A percentile compares a stretch with the other conserved stretches of the same genome.
phyloP scores from a whole-genome alignment of 2,797 vertebrate genomes.

The Urocyon cinereoargenteus region DNA sequence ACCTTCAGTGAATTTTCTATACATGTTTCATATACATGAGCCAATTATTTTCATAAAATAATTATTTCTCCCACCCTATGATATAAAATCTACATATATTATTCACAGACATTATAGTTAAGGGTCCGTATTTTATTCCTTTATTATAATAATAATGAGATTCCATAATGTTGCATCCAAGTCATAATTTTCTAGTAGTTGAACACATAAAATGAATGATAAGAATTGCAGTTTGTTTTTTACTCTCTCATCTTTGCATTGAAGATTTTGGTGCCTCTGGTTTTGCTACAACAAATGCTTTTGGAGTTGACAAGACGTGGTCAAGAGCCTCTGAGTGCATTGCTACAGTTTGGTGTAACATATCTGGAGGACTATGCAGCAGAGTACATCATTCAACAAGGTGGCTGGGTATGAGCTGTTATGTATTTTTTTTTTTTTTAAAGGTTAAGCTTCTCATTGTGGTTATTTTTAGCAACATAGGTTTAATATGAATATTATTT shows the following conservation, averaged over 20 bases:
- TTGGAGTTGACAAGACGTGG: constrained; percentile 87
- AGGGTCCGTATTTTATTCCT: background rate
- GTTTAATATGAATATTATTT: background rate
- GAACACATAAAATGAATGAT: background rate
- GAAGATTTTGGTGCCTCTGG: constrained; percentile 94
- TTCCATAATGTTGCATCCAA: background rate
- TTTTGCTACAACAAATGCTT: constrained; percentile 93
- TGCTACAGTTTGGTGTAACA: constrained; percentile 91
- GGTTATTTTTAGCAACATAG: background rate
- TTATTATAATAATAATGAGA: background rate
- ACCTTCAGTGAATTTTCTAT: background rate
- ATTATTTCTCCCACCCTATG: background rate
- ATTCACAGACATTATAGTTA: background rate
- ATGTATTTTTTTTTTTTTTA: background rate
- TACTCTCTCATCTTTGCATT: constrained; percentile 52
- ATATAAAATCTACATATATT: background rate
- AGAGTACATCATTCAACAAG: constrained; percentile 94
- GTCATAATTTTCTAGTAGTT: background rate
- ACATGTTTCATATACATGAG: background rate
- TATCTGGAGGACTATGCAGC: constrained; percentile 93
- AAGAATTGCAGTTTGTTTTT: constrained; percentile 40
- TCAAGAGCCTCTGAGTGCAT: constrained; percentile 88
- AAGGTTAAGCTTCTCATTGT: background rate
- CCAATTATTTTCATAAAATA: background rate
- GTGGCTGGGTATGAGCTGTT: constrained; percentile 93